Percentiles rank a stretch among this genome's conserved stretches.
Evolutionary conservation across 2,113 vertebrate genomes (phyloP).

Genomic region (Anolis carolinensis): DNA sequence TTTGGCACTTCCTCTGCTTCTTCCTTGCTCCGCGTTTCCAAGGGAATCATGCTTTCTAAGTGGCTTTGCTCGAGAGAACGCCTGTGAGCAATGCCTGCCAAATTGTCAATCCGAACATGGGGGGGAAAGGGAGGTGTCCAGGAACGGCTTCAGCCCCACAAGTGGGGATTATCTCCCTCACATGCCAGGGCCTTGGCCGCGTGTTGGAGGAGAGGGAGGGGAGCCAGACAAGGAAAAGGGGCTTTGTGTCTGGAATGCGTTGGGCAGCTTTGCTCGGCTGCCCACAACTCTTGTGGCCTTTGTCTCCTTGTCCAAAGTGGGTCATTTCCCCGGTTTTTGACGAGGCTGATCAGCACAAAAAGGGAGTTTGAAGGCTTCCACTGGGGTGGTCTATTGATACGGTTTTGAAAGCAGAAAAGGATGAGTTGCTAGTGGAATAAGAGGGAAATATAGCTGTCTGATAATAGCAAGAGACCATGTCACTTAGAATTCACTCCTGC

Average conservation of each 20-base stretch:
- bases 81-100: not conserved
- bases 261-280: slow-evolving; percentile 7
- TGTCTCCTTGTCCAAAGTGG: not conserved
- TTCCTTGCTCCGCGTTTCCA: not conserved
- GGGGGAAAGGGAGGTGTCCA: not conserved
- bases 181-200: slow-evolving; percentile 12
- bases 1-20: not conserved
- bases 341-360: not conserved
- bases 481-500: not conserved
- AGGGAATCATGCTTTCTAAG: not conserved
- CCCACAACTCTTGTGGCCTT: not conserved
- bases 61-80: not conserved
- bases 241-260: slow-evolving; percentile 28
- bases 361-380: not conserved
- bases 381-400: not conserved
- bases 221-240: slow-evolving; percentile 26
- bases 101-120: not conserved
- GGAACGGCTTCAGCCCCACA: not conserved
- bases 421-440: not conserved
- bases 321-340: not conserved
- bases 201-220: slow-evolving; percentile 9
- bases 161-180: slow-evolving; percentile 29
- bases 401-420: not conserved
- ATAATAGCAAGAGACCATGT: not conserved
- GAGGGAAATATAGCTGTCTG: no score